Evolutionary conservation across 2,113 vertebrate species (phyloP), one percentile per base, ranked within the genome.

Genomic region (Triplophysa siluroides): DNA sequence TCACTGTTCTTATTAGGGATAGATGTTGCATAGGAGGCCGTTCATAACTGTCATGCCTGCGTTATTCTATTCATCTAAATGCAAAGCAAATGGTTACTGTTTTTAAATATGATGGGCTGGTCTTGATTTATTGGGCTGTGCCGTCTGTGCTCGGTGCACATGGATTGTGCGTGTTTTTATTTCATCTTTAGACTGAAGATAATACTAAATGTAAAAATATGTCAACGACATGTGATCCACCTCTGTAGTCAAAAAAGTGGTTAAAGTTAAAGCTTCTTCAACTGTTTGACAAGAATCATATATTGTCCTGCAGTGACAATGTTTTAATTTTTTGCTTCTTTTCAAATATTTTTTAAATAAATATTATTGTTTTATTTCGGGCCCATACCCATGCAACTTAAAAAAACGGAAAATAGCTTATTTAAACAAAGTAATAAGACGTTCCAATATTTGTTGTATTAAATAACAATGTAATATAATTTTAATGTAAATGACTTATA

Each of bases 121-220:
- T 70, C 52, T 23, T 61, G 71, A 43, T 61, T 56, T 43, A 56
- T 74, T 54, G 19, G 43, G 43, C n/a, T 68, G 66, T 38, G 65
- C n/a, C 29, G 19, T 38, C 54, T 60, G 10, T 24, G 67, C 14
- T 52, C 21, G 19, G 9, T 52, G 14, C 24, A 19, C 24, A 54
- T 14, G n/a, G 8, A 43, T 16, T 61, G 61, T 74, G 33, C 9
- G 10, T 18, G 16, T 52, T 52, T 52, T 52, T 52, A 52, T 52
- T 52, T 14, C 18, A 14, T 18, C 13, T 52, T 52, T 18, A 16
- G 4, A 16, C 5, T 18, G 16, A 52, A 52, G 50, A 52, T 52
- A 52, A 16, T 52, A 6, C 13, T 52, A 5, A 16, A 52, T n/a
- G 50, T 52, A 12, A 13, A 52, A 52, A 52, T 52, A 14, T 18